These are phyloP conservation scores for Trichomycterus rosablanca DNA, from an alignment of 2,113 vertebrate species.

Conservation along the genomic window DNA sequence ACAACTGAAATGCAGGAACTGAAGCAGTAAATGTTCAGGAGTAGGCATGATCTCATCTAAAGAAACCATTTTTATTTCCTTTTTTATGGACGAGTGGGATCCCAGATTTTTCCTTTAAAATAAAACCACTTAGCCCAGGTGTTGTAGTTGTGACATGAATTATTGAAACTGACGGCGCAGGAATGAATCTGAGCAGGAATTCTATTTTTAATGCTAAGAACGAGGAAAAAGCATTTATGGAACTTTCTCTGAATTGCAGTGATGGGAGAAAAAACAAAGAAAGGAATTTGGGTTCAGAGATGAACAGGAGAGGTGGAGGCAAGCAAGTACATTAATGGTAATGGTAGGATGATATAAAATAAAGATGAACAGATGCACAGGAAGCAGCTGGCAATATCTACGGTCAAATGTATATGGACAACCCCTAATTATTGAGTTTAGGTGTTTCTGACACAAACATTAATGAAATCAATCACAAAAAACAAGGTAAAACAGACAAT, in stretches of 20 bases:
- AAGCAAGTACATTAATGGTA: conserved; percentile 33
- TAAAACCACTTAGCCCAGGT: conserved; percentile 64
- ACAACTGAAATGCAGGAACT: no score
- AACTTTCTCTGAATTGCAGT: conserved; percentile 22
- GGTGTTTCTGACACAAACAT: no score
- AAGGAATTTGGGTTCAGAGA: not conserved
- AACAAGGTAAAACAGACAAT: no score
- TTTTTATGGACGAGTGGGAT: conserved; percentile 11
- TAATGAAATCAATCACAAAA: no score
- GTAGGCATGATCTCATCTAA: no score
- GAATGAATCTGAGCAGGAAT: conserved; percentile 54
- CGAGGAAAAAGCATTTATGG: conserved; percentile 39
- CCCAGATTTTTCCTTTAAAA: conserved; percentile 56
- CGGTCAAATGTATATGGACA: no score
- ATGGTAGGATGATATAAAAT: conserved; percentile 37
- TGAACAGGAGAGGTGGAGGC: conserved; percentile 13
- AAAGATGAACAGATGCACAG: conserved; percentile 26
- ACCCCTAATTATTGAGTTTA: no score
- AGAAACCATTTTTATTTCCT: no score
- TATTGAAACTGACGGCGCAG: conserved; percentile 53
- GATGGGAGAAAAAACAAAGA: not conserved
- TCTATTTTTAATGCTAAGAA: conserved; percentile 47
- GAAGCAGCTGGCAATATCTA: not conserved
- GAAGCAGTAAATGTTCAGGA: no score
- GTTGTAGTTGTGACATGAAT: conserved; percentile 58